Evolutionary conservation across 2,888 invertebrate species (phyloP).

Genomic region (Cremastinae sp.): DNA sequence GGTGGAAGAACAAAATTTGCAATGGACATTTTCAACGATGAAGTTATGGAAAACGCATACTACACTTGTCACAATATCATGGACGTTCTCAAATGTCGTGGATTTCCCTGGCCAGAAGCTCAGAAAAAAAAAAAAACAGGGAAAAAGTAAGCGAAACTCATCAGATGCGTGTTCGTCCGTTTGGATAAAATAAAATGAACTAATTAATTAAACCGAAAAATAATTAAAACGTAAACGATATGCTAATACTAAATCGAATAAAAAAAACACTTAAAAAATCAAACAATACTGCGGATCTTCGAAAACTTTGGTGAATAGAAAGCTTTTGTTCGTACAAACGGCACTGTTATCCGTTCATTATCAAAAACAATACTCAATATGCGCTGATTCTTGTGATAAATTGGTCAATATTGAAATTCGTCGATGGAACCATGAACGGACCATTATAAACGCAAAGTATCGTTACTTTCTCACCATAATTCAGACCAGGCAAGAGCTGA

Average conservation of each 20-base stretch:
- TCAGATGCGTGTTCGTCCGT: background rate
- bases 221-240: no score
- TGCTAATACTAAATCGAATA: no score
- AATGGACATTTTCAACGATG: slow-evolving; percentile 92
- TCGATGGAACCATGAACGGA: slow-evolving; percentile 78
- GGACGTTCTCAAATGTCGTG: slow-evolving; percentile 91
- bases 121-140: slow-evolving; percentile 94
- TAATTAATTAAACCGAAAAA: background rate
- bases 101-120: slow-evolving; percentile 94
- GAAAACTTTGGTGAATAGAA: background rate
- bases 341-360: no score
- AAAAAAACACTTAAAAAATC: background rate
- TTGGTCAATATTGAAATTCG: slow-evolving; percentile 78
- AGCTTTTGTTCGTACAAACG: background rate
- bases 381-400: slow-evolving; percentile 60
- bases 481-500: slow-evolving; percentile 87
- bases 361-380: background rate
- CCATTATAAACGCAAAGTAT: slow-evolving; percentile 92
- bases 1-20: slow-evolving; percentile 86
- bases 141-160: slow-evolving; percentile 81
- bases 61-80: slow-evolving; percentile 96
- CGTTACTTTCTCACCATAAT: slow-evolving; percentile 86
- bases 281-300: background rate
- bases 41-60: slow-evolving; percentile 96
- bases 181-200: background rate